Evolutionary conservation across 2,113 vertebrate genomes (phyloP), one percentile per base, ranked within the genome.

Genomic region (Oreochromis aureus): DNA sequence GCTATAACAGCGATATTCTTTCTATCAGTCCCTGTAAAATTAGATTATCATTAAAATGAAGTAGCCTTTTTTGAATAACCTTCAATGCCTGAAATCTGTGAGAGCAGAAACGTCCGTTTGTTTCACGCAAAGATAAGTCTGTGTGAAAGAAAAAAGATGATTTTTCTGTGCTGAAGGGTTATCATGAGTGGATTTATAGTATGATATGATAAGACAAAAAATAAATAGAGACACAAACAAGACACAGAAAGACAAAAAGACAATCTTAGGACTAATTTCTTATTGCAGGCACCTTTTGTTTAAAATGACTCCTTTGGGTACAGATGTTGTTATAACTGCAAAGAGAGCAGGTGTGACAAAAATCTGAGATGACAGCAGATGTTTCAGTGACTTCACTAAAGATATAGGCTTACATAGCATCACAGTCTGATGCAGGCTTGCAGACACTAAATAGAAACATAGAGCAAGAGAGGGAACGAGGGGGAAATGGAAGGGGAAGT

Each of bases 251-350:
- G 34, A 73, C 86, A 85, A 36, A 83, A 44, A 63, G 24, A 34
- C n/a, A 59, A 54, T 71, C 10, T 81, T 61, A 34, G 39, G 55
- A 83, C 82, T 90, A 91, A 59, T 87, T 80, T 90, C 51, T 79
- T 86, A 87, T 93, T 86, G 58, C 84, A 89, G 86, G 86, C 84
- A 87, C 91, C 87, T 91, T 94, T 91, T 87, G 79, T 93, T 92
- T 91, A 81, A 90, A 92, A 91, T 87, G 44, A 91, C 15, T 51
- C 5, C 27, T 78, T 79, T 81, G 58, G 30, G 56, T 58, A 39
- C 13, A 76, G 24, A 76, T 59, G 56, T 83, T n/a, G 10, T 61
- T 32, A 22, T 59, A 66, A 18, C 71, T 82, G 36, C 18, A 27
- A 78, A 86, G 12, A 80, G 30, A 71, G 11, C 19, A 30, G 6